These are phyloP conservation scores for Nerophis lumbriciformis DNA, from an alignment of 2,113 vertebrate species.

Conservation along the genomic window DNA sequence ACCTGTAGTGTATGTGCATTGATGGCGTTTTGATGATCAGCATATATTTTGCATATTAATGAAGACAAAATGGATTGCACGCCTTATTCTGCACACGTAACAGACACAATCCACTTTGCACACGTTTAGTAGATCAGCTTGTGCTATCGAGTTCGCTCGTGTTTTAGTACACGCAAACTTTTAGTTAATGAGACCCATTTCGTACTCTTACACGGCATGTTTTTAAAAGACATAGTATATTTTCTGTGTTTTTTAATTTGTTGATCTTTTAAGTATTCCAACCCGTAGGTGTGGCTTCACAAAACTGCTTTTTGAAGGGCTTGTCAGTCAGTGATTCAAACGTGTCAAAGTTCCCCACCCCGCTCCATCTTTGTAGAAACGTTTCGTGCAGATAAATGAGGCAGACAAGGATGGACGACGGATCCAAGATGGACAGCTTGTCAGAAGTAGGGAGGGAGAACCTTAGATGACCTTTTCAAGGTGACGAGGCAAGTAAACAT, in stretches of 20 bases:
- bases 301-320: not conserved
- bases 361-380: not conserved
- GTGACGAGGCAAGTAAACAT: slow-evolving; percentile 15
- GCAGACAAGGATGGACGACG: not conserved
- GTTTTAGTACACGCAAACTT: too few relatives aligned
- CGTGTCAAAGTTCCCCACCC: not conserved
- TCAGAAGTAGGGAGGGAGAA: slow-evolving; percentile 1
- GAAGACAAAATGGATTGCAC: too few relatives aligned
- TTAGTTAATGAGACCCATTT: too few relatives aligned
- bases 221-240: too few relatives aligned
- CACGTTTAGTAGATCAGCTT: too few relatives aligned
- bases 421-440: not conserved
- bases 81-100: too few relatives aligned
- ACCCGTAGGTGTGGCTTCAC: not conserved
- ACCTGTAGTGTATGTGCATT: too few relatives aligned
- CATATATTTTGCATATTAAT: too few relatives aligned
- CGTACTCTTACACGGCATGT: too few relatives aligned
- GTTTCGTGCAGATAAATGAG: not conserved
- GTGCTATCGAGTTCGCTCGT: too few relatives aligned
- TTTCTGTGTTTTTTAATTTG: not conserved
- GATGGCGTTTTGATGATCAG: too few relatives aligned
- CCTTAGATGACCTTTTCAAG: slow-evolving; percentile 15
- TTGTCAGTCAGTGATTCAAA: not conserved
- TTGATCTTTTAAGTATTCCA: not conserved
- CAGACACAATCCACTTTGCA: too few relatives aligned